Percentiles rank a stretch among this genome's conserved stretches.
phyloP scores from a whole-genome alignment of 2,113 vertebrate species.

The Polypterus bichir region DNA sequence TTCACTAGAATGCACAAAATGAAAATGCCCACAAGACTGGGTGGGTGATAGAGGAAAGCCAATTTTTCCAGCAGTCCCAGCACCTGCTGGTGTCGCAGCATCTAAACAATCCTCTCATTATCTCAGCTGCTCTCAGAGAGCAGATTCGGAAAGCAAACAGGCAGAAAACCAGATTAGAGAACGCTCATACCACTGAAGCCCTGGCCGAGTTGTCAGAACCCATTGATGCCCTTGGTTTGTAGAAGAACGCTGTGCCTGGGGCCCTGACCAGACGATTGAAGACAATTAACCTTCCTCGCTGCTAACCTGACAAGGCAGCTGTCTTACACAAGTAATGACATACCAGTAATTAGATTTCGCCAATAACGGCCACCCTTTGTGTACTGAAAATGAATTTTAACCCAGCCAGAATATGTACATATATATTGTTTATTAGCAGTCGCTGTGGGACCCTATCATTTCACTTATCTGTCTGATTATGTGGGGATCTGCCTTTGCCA shows the following conservation, averaged over 20 bases:
- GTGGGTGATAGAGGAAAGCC: too few relatives aligned
- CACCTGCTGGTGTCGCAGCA: too few relatives aligned
- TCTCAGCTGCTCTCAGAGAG: constrained; percentile 17
- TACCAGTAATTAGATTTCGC: constrained; percentile 18
- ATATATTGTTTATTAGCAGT: background rate
- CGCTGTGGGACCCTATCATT: background rate
- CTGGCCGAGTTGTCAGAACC: constrained; percentile 22
- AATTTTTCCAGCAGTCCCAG: too few relatives aligned
- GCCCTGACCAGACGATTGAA: constrained; percentile 22
- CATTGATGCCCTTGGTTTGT: constrained; percentile 14
- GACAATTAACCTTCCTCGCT: constrained; percentile 26
- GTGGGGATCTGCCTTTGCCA: constrained; percentile 7
- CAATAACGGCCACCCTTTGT: constrained; percentile 16
- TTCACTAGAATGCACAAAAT: too few relatives aligned
- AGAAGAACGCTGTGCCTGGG: constrained; percentile 5
- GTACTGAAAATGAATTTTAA: background rate
- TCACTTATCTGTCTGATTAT: constrained; percentile 18
- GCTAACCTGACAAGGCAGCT: constrained; percentile 22
- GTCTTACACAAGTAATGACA: constrained; percentile 22
- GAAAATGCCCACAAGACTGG: too few relatives aligned
- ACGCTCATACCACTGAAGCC: constrained; percentile 13
- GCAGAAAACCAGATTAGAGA: constrained; percentile 22
- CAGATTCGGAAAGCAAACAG: constrained; percentile 21
- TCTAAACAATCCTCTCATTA: background rate
- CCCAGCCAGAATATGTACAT: too few relatives aligned